phyloP scores from a whole-genome alignment of 2,797 vertebrate genomes.

The Naso thynnoides region DNA sequence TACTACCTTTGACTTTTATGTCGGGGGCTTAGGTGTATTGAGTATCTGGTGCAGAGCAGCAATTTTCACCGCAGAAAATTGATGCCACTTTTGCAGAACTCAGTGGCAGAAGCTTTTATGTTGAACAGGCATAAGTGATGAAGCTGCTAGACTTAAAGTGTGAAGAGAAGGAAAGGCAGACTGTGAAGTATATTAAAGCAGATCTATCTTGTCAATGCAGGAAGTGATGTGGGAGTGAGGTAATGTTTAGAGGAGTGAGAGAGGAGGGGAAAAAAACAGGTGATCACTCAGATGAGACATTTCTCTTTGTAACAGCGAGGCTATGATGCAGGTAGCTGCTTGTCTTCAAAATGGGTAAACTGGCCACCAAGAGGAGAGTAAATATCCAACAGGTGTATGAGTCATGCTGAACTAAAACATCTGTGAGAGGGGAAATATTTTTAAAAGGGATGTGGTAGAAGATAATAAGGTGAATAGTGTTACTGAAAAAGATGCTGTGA shows the following conservation, averaged over 20 bases:
- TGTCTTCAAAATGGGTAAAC: background rate
- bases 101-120: slow-evolving; percentile 9
- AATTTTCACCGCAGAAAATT: slow-evolving; percentile 25
- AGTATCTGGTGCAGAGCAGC: background rate
- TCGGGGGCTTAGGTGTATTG: slow-evolving; percentile 1
- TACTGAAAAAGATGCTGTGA: background rate
- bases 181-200: background rate
- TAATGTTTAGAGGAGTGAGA: background rate
- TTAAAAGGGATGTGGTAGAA: background rate
- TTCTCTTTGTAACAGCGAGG: background rate
- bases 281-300: background rate
- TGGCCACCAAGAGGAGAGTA: background rate
- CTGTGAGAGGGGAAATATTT: background rate
- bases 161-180: slow-evolving; percentile 5
- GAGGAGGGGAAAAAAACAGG: background rate
- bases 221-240: slow-evolving; percentile 19
- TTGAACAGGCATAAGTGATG: slow-evolving; percentile 17
- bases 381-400: background rate
- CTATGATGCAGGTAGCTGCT: background rate
- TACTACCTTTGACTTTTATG: background rate
- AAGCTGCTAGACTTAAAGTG: slow-evolving; percentile 19
- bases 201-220: slow-evolving; percentile 5
- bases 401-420: background rate
- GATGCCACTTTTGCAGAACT: slow-evolving; percentile 18
- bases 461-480: background rate